Conservation (phyloP, 2,797 vertebrate species). For the Glossophaga mutica region DNA sequence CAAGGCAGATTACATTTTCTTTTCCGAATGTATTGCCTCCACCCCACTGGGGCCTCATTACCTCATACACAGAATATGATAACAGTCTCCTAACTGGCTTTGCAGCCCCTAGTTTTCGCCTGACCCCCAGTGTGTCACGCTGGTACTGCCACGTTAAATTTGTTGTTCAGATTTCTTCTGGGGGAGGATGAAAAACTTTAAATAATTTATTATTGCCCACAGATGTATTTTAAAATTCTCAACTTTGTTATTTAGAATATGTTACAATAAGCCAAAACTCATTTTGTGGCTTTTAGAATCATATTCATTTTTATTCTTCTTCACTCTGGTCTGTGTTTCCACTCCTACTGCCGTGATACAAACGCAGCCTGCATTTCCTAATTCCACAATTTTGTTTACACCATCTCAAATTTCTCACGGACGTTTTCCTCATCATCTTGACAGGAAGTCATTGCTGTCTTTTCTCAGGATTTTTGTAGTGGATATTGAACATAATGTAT, state of each 20-base stretch:
- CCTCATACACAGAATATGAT: neutral
- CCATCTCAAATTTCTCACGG: neutral
- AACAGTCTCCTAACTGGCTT: neutral
- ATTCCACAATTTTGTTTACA: neutral
- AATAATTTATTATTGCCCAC: neutral
- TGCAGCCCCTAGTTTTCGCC: too few species aligned
- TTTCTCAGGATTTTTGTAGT: neutral
- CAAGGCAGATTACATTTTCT: neutral
- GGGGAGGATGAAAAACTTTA: neutral
- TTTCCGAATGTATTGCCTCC: neutral
- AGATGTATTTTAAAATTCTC: neutral
- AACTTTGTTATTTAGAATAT: neutral
- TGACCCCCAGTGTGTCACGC: fast-evolving
- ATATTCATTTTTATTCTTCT: neutral
- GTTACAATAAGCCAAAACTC: neutral
- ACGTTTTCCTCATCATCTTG: neutral
- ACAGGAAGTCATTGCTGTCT: neutral
- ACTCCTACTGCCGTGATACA: neutral
- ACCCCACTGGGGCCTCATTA: neutral
- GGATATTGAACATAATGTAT: neutral
- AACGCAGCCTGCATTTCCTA: neutral
- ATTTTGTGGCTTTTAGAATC: neutral
- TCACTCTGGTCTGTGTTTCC: neutral
- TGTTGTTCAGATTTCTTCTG: neutral
- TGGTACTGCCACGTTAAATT: neutral